These are phyloP conservation scores for Nannoperca australis DNA, from an alignment of 2,797 vertebrate species.

Conservation along the genomic window DNA sequence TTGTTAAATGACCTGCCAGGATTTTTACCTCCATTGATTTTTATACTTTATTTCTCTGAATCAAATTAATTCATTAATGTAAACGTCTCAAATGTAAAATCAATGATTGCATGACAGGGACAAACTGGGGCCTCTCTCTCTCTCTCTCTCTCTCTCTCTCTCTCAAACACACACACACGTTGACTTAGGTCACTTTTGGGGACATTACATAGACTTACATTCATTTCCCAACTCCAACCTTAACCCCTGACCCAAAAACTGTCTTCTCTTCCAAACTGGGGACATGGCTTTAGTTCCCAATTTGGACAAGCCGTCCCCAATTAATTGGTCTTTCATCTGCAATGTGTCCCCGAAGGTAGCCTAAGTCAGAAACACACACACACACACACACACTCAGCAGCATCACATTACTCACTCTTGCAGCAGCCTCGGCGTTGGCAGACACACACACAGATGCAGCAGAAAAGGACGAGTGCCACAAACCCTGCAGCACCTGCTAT, in stretches of 20 bases:
- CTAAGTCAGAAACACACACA: too few relatives aligned
- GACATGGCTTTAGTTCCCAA: too few relatives aligned
- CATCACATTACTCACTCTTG: conserved; percentile 70
- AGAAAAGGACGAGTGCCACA: conserved; percentile 69
- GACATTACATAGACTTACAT: too few relatives aligned
- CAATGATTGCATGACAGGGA: background rate
- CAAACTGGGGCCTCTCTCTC: background rate
- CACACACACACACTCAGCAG: background rate
- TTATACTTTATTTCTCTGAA: background rate
- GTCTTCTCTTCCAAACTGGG: too few relatives aligned
- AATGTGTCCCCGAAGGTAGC: too few relatives aligned
- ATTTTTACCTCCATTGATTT: background rate
- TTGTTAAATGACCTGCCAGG: background rate
- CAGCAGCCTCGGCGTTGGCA: conserved; percentile 79
- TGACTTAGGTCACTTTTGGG: too few relatives aligned
- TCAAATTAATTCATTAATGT: background rate
- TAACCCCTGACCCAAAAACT: too few relatives aligned
- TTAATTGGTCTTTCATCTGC: too few relatives aligned
- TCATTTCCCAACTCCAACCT: too few relatives aligned
- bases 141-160: background rate
- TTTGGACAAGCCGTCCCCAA: too few relatives aligned
- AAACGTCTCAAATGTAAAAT: background rate
- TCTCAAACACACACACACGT: background rate
- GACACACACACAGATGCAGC: conserved; percentile 80
- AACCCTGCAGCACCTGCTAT: conserved; percentile 74